Percentiles rank a stretch among this genome's conserved stretches.
Evolutionary conservation across 2,888 invertebrate species (phyloP).

Genomic region (Tenthredo notha): DNA sequence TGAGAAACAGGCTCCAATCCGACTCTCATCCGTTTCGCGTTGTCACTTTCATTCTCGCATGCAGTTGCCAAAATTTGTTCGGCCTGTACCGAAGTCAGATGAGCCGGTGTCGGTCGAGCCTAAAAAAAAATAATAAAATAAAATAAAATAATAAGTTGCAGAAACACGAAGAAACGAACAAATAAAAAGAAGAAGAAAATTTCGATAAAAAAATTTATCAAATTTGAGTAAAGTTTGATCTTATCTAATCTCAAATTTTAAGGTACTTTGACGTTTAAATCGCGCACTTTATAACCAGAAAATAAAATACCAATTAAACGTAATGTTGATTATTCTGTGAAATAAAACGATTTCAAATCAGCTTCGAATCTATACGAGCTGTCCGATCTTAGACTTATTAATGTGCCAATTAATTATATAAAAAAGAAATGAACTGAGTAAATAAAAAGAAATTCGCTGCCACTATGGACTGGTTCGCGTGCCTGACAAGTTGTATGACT

Average conservation of each 20-base stretch:
- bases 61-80: slow-evolving; percentile 97
- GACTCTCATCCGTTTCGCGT: slow-evolving; percentile 97
- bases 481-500: slow-evolving; percentile 24
- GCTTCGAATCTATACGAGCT: neutral
- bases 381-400: slow-evolving; percentile 13
- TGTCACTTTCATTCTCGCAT: slow-evolving; percentile 98
- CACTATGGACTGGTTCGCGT: neutral
- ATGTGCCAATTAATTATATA: neutral
- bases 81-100: slow-evolving; percentile 97
- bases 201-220: neutral
- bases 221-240: neutral
- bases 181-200: slow-evolving; percentile 66
- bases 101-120: slow-evolving; percentile 97
- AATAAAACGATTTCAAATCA: neutral
- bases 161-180: slow-evolving; percentile 69
- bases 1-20: slow-evolving; percentile 97
- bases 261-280: neutral
- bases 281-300: neutral
- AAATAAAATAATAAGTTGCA: slow-evolving; percentile 17
- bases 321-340: neutral
- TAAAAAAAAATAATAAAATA: slow-evolving; percentile 74
- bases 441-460: neutral
- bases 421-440: neutral
- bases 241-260: neutral
- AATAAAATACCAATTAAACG: too few species aligned